Evolutionary conservation across 1,140 invertebrate genomes (phyloP).

Genomic region (Drosophila melanogaster): Release_6_plus_ISO1_MT NT_033779.5:619001-619500

Average conservation of each 20-base stretch:
- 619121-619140: slow-evolving; percentile 80
- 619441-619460: slow-evolving; percentile 71
- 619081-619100: slow-evolving; percentile 56
- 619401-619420: slow-evolving; percentile 78
- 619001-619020: slow-evolving; percentile 32
- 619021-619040: slow-evolving; percentile 64
- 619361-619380: slow-evolving; percentile 34
- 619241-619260: slow-evolving; percentile 71
- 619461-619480: slow-evolving; percentile 46
- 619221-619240: slow-evolving; percentile 62
- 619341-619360: slow-evolving; percentile 67
- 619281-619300: slow-evolving; percentile 81
- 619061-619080: slow-evolving; percentile 24
- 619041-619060: slow-evolving; percentile 53
- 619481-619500: slow-evolving; percentile 49
- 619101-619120: slow-evolving; percentile 57
- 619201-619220: slow-evolving; percentile 25
- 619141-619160: slow-evolving; percentile 61
- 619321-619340: slow-evolving; percentile 83
- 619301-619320: slow-evolving; percentile 82
- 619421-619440: slow-evolving; percentile 82
- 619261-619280: slow-evolving; percentile 65
- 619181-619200: slow-evolving; percentile 13
- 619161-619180: slow-evolving; percentile 9
- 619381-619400: slow-evolving; percentile 32